A percentile compares a stretch with the other conserved stretches of the same genome.
Conservation (phyloP, 2,888 invertebrate species). For the Dicranocentrus wangi region DNA sequence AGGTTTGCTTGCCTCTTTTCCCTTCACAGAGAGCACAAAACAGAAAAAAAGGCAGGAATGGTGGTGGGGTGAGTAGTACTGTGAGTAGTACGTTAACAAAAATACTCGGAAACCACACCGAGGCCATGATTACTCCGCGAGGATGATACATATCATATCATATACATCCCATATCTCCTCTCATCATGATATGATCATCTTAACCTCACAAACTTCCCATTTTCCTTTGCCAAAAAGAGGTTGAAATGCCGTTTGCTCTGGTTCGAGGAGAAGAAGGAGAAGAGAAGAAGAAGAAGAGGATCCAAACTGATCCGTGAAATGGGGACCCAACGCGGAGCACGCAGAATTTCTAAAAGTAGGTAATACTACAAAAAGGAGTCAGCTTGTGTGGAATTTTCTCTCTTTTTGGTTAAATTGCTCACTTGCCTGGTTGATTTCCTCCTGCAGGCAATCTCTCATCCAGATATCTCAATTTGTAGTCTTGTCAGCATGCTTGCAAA, state of each 20-base stretch:
- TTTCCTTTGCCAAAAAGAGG: slow-evolving; percentile 12
- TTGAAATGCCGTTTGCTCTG: slow-evolving; percentile 28
- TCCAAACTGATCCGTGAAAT: slow-evolving; percentile 18
- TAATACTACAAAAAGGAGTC: too few relatives aligned
- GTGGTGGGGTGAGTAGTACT: too few relatives aligned
- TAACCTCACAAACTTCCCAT: slow-evolving; percentile 38
- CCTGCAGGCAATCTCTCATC: slow-evolving; percentile 59
- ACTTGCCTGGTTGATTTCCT: slow-evolving; percentile 55
- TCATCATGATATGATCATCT: slow-evolving; percentile 45
- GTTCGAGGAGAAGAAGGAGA: slow-evolving; percentile 10
- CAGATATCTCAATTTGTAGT: slow-evolving; percentile 62
- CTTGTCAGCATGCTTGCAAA: slow-evolving; percentile 59
- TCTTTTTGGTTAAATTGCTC: slow-evolving; percentile 38
- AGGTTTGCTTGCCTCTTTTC: slow-evolving; percentile 33
- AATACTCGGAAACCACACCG: slow-evolving; percentile 18
- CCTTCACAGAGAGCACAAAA: background rate
- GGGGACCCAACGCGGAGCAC: slow-evolving; percentile 21
- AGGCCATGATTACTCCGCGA: slow-evolving; percentile 25
- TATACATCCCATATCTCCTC: slow-evolving; percentile 27
- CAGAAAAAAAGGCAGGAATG: background rate
- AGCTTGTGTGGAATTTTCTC: slow-evolving; percentile 6
- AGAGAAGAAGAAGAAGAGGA: too few relatives aligned
- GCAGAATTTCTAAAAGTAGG: background rate
- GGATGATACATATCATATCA: too few relatives aligned
- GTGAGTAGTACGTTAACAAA: background rate